Conservation (phyloP, 2,113 vertebrate genomes). For the Romanogobio albipinnatus region DNA sequence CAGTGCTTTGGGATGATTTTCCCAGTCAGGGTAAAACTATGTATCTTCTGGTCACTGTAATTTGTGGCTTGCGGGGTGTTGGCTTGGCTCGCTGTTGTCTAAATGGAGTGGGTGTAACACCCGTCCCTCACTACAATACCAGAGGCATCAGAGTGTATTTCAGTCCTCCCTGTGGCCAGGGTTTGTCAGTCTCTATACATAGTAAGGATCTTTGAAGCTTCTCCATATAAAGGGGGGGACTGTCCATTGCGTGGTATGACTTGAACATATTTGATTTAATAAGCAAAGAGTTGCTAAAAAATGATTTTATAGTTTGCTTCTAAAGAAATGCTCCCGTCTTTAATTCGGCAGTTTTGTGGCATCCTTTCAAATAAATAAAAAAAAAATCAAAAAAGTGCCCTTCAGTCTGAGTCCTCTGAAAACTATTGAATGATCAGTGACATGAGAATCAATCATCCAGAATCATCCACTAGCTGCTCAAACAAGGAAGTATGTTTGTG, state of each 20-base stretch:
- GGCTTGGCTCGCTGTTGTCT: slow-evolving; percentile 42
- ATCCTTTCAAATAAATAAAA: neutral
- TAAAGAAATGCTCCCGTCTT: neutral
- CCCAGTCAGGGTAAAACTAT: slow-evolving; percentile 45
- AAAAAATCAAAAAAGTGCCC: neutral
- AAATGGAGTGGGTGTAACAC: slow-evolving; percentile 41
- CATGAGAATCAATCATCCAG: neutral
- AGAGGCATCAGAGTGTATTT: slow-evolving; percentile 53
- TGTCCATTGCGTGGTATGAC: neutral
- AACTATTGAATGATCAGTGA: neutral
- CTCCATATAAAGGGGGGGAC: slow-evolving; percentile 32
- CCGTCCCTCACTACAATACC: slow-evolving; percentile 47
- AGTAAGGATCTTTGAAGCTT: slow-evolving; percentile 15
- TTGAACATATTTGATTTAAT: slow-evolving; percentile 1
- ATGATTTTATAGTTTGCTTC: neutral
- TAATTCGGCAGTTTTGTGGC: neutral
- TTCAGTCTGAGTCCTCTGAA: slow-evolving; percentile 4
- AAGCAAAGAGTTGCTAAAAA: neutral
- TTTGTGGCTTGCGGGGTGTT: slow-evolving; percentile 54
- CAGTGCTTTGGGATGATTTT: slow-evolving; percentile 32
- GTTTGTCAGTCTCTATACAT: slow-evolving; percentile 50
- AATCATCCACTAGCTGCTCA: neutral
- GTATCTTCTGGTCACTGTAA: slow-evolving; percentile 51
- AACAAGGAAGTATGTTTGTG: neutral
- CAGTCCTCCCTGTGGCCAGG: slow-evolving; percentile 38